These are phyloP conservation scores for Zosterops borbonicus DNA, from an alignment of 2,113 vertebrate genomes.

Conservation along the genomic window DNA sequence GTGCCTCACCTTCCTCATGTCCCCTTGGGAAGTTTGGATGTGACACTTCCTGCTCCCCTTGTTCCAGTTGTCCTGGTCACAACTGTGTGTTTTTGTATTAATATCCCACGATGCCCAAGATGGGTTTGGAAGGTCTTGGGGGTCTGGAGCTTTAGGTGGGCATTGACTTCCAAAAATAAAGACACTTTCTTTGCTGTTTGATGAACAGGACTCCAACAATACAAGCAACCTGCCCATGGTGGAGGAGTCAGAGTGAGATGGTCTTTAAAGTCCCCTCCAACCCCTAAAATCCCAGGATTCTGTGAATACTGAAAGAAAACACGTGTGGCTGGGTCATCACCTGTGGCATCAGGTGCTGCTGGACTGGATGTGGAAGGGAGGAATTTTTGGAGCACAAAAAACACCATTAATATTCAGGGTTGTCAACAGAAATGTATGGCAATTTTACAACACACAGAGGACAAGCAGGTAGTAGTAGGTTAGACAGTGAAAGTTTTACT, in stretches of 20 bases:
- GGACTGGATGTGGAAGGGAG: neutral
- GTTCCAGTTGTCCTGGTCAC: neutral
- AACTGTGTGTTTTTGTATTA: neutral
- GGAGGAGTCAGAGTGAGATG: neutral
- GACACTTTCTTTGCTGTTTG: neutral
- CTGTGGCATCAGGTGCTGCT: neutral
- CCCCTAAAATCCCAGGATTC: accelerated
- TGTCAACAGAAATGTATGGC: neutral
- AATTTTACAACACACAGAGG: too few relatives aligned
- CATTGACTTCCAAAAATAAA: neutral
- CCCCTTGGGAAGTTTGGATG: neutral
- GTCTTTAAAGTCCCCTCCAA: neutral
- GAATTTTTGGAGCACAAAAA: neutral
- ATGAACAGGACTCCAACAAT: neutral
- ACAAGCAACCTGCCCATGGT: neutral
- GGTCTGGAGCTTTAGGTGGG: neutral
- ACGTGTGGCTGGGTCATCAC: neutral
- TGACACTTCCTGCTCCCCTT: neutral
- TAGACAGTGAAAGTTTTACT: too few relatives aligned
- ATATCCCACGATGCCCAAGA: accelerated
- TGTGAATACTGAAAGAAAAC: neutral
- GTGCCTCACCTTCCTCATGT: neutral
- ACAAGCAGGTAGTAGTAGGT: too few relatives aligned
- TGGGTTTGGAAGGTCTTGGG: neutral
- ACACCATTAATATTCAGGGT: neutral